A percentile compares a stretch with the other conserved stretches of the same genome.
Evolutionary conservation across 2,888 invertebrate species (phyloP).

Genomic region (Tinea semifulvella): DNA sequence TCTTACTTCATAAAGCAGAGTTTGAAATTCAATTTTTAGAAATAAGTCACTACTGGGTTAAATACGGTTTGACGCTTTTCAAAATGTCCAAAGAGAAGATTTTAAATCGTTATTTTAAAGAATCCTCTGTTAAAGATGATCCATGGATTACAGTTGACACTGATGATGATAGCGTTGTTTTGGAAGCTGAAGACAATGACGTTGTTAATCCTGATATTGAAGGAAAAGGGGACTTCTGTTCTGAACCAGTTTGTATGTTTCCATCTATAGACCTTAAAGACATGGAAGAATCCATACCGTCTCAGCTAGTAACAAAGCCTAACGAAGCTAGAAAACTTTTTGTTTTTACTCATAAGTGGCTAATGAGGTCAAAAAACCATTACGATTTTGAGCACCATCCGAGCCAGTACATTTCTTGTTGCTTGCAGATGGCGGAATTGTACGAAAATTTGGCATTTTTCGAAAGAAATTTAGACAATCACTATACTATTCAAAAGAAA

Average conservation of each 20-base stretch:
- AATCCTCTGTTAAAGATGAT: constrained; percentile 34
- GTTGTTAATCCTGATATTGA: constrained; percentile 41
- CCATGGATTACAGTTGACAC: constrained; percentile 46
- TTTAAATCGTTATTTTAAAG: constrained; percentile 45
- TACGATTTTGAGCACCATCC: constrained; percentile 68
- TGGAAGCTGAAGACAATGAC: constrained; percentile 38
- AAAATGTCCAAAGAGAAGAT: constrained; percentile 61
- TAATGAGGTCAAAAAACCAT: constrained; percentile 65
- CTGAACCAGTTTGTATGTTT: constrained; percentile 38
- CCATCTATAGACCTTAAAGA: constrained; percentile 44
- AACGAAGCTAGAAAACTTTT: constrained; percentile 64
- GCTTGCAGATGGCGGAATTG: constrained; percentile 69
- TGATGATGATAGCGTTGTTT: neutral
- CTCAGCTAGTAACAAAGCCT: constrained; percentile 32
- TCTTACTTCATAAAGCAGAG: constrained; percentile 43
- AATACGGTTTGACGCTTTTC: constrained; percentile 67
- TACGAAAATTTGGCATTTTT: constrained; percentile 76
- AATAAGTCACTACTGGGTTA: constrained; percentile 69
- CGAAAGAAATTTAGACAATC: constrained; percentile 72
- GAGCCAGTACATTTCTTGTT: constrained; percentile 66
- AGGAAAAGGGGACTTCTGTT: constrained; percentile 37
- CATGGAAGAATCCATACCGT: constrained; percentile 42
- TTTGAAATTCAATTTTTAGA: constrained; percentile 56
- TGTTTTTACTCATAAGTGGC: constrained; percentile 65
- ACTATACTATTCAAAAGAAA: constrained; percentile 67